phyloP scores from a whole-genome alignment of 2,113 vertebrate species.

The Macroglossus sobrinus region DNA sequence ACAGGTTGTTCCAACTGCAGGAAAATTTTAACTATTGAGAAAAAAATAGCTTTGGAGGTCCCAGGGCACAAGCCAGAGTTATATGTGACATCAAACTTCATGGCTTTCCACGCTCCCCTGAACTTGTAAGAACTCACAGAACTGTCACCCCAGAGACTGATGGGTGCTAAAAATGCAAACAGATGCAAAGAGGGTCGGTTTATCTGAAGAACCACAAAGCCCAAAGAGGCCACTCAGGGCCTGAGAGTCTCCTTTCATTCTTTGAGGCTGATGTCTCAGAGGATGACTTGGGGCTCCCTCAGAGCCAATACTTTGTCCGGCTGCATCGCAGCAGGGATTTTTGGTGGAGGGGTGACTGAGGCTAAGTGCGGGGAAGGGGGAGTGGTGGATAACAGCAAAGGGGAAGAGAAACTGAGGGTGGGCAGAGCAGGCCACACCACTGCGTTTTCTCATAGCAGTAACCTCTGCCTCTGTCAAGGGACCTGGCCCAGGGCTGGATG shows the following conservation, averaged over 20 bases:
- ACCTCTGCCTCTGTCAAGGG: not conserved
- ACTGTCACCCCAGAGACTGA: not conserved
- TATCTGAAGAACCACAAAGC: not conserved
- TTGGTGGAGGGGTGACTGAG: not conserved
- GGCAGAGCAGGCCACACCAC: not conserved
- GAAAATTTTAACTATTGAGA: not conserved
- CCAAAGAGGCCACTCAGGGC: not conserved
- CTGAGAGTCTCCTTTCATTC: not conserved
- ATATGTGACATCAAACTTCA: not conserved
- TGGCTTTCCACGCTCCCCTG: not conserved
- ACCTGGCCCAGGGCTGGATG: not conserved
- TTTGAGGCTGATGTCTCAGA: not conserved
- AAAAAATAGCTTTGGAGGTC: not conserved
- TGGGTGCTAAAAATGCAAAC: not conserved
- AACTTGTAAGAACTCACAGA: not conserved
- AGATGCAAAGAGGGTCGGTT: not conserved
- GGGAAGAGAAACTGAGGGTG: slow-evolving; percentile 49
- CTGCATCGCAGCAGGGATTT: not conserved
- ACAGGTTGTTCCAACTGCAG: not conserved
- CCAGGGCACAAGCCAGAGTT: not conserved
- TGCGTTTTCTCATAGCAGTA: not conserved
- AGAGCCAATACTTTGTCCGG: not conserved
- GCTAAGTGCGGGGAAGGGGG: not conserved
- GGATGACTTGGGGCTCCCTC: not conserved
- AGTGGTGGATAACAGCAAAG: slow-evolving; percentile 29